Conservation (phyloP, 2,113 vertebrate species). For the Nipponia nippon region DNA sequence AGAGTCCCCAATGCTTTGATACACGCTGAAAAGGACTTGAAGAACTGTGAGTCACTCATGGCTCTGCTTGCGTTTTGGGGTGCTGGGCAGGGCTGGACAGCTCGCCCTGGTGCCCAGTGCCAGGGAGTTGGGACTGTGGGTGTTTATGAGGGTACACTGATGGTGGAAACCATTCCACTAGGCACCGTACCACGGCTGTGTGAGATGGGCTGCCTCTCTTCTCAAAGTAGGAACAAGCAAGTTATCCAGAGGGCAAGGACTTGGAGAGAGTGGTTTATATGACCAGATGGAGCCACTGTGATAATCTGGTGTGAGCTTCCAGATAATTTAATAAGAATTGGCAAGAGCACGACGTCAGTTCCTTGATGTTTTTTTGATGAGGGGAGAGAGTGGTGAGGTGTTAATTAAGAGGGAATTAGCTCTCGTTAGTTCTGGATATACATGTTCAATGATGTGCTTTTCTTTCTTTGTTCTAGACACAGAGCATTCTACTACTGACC, state of each 20-base stretch:
- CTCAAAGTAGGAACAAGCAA: neutral
- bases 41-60: rapidly evolving
- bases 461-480: neutral
- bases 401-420: slow-evolving; percentile 12
- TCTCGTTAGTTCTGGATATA: neutral
- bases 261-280: neutral
- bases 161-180: neutral
- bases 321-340: slow-evolving; percentile 22
- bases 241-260: neutral
- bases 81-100: neutral
- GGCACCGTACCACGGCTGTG: rapidly evolving
- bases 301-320: neutral
- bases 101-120: neutral
- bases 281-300: neutral
- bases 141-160: neutral
- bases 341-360: neutral
- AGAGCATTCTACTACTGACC: neutral
- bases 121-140: neutral
- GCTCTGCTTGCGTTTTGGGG: neutral
- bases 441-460: neutral
- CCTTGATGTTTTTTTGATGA: neutral
- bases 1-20: neutral
- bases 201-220: neutral
- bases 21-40: neutral
- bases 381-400: neutral